phyloP scores from a whole-genome alignment of 1,140 invertebrate genomes.

The Scaptomyza graminum region DNA sequence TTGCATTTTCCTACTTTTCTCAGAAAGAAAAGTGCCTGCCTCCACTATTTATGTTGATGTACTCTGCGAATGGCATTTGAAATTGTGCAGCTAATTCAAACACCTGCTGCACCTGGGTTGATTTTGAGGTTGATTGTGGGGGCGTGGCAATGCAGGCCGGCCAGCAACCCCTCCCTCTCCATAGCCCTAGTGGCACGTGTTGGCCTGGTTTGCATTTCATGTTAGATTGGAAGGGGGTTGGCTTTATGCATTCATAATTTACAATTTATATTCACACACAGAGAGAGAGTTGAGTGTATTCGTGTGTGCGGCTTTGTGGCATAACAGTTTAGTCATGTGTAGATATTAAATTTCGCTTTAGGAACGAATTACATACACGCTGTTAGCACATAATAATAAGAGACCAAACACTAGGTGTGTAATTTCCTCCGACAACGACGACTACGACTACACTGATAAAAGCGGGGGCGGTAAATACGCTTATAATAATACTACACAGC shows the following conservation, averaged over 20 bases:
- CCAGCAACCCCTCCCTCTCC: background rate
- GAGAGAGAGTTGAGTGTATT: background rate
- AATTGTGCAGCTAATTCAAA: conserved; percentile 46
- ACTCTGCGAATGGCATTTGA: background rate
- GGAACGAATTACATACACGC: conserved; percentile 14
- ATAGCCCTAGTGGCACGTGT: conserved; percentile 15
- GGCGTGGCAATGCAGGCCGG: conserved; percentile 7
- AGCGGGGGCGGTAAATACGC: conserved; percentile 24
- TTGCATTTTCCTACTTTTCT: background rate
- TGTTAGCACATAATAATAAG: conserved; percentile 15
- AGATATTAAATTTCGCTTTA: conserved; percentile 46
- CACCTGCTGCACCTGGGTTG: conserved; percentile 50
- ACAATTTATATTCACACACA: conserved; percentile 4
- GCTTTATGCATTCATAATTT: conserved; percentile 41
- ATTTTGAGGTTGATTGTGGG: conserved; percentile 12
- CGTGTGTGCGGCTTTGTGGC: conserved; percentile 15
- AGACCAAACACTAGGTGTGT: conserved; percentile 24
- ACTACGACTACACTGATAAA: conserved; percentile 10
- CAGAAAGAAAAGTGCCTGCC: too few relatives aligned
- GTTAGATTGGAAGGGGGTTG: background rate
- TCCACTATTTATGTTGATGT: too few relatives aligned
- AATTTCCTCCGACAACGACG: conserved; percentile 39
- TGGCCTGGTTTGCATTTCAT: conserved; percentile 33
- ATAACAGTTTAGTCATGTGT: conserved; percentile 44
- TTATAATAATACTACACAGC: conserved; percentile 41